phyloP scores from a whole-genome alignment of 1,140 invertebrate genomes.

The Chlorops oryzae region DNA sequence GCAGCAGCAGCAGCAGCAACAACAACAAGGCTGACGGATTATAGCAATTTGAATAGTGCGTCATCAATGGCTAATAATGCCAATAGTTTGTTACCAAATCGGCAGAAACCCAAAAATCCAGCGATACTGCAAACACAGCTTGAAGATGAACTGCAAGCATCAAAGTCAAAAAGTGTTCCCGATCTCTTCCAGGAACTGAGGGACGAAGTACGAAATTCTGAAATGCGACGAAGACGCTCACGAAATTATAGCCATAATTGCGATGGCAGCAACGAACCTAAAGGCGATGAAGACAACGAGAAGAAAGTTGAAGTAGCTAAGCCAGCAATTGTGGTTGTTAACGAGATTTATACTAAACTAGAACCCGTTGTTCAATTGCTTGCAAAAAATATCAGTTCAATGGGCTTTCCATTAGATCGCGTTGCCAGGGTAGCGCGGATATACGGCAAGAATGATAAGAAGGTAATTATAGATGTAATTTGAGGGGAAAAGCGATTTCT shows the following conservation, averaged over 20 bases:
- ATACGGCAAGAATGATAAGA: conserved; percentile 76
- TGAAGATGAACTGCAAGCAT: not conserved
- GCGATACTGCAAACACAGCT: conserved; percentile 1
- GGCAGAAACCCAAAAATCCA: conserved; percentile 4
- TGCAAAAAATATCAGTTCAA: conserved; percentile 65
- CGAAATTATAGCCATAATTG: conserved; percentile 43
- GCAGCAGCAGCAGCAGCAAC: conserved; percentile 22
- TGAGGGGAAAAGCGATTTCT: conserved; percentile 8
- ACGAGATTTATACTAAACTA: conserved; percentile 7
- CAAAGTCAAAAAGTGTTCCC: conserved; percentile 60
- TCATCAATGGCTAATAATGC: no score
- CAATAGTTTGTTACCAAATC: conserved; percentile 1
- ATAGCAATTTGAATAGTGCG: no score
- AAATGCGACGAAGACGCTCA: conserved; percentile 46
- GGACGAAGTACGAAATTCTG: conserved; percentile 53
- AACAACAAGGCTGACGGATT: no score
- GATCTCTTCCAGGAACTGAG: conserved; percentile 67
- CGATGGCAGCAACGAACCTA: conserved; percentile 14
- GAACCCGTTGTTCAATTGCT: conserved; percentile 55
- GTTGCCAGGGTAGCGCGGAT: conserved; percentile 67
- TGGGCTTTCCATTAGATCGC: conserved; percentile 78
- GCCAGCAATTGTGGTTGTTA: not conserved
- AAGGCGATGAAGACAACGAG: conserved; percentile 10
- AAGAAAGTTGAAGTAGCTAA: conserved; percentile 3
- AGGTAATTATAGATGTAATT: conserved; percentile 53